Evolutionary conservation across 2,888 invertebrate genomes (phyloP).

Genomic region (Ectemnius lituratus): DNA sequence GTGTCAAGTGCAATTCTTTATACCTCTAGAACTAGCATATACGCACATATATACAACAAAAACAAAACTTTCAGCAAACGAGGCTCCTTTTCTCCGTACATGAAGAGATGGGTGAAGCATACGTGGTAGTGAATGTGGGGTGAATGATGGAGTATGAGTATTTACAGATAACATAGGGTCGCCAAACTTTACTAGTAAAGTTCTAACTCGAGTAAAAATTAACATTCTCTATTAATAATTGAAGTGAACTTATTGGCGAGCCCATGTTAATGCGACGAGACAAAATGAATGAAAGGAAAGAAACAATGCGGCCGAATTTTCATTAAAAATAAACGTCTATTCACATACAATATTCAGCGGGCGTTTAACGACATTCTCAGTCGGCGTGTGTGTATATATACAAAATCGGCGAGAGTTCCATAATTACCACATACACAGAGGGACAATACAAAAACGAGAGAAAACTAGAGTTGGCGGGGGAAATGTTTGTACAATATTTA

Average conservation of each 20-base stretch:
- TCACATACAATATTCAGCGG: conserved; percentile 65
- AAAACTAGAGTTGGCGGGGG: no score
- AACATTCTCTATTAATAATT: no score
- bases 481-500: conserved; percentile 73
- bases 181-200: no score
- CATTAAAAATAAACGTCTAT: conserved; percentile 69
- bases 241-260: no score
- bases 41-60: conserved; percentile 43
- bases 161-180: conserved; percentile 47
- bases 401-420: conserved; percentile 36
- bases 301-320: conserved; percentile 70
- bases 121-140: conserved; percentile 6
- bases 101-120: conserved; percentile 21
- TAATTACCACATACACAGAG: conserved; percentile 31
- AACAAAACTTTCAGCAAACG: conserved; percentile 22
- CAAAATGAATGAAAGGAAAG: conserved; percentile 53
- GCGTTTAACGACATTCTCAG: conserved; percentile 47
- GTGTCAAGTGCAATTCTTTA: conserved; percentile 61
- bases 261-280: no score
- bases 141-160: conserved; percentile 58
- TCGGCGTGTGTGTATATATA: conserved; percentile 53
- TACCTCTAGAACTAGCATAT: conserved; percentile 58
- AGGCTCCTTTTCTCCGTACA: conserved; percentile 30
- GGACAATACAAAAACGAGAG: conserved; percentile 46
- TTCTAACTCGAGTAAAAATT: no score